Conservation (phyloP, 2,888 invertebrate genomes). For the Acanthoscelides obtectus region DNA sequence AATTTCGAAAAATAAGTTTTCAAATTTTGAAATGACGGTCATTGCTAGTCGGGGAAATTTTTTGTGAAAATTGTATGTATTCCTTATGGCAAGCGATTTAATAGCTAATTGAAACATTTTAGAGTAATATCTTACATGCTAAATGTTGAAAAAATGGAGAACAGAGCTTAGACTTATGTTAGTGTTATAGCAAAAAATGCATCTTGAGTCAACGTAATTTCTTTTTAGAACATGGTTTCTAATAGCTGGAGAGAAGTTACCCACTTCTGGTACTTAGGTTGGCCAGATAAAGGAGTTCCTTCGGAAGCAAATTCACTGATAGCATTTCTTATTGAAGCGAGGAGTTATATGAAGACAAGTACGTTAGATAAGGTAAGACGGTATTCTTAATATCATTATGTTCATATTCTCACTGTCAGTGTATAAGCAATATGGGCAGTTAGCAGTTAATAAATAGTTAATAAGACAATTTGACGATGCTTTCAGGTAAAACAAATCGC, state of each 20-base stretch:
- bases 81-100: too few relatives aligned
- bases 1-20: too few relatives aligned
- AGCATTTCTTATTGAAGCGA: conserved; percentile 81
- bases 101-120: too few relatives aligned
- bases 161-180: too few relatives aligned
- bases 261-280: conserved; percentile 88
- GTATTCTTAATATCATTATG: neutral
- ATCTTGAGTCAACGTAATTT: conserved; percentile 5
- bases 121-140: too few relatives aligned
- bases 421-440: neutral
- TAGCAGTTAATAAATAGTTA: too few relatives aligned
- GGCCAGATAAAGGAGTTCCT: conserved; percentile 87
- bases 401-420: neutral
- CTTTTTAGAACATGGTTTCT: conserved; percentile 64
- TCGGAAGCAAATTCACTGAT: conserved; percentile 78
- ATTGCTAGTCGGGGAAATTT: too few relatives aligned
- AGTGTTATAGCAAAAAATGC: neutral
- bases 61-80: too few relatives aligned
- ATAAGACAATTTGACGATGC: too few relatives aligned
- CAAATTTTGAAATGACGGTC: too few relatives aligned
- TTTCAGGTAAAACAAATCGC: too few relatives aligned
- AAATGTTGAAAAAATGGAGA: too few relatives aligned
- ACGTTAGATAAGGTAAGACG: conserved; percentile 34
- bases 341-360: conserved; percentile 51
- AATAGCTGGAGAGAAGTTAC: conserved; percentile 83